Percentiles rank a stretch among this genome's conserved stretches.
phyloP scores from a whole-genome alignment of 2,888 invertebrate species.

The Drosophila incognita region DNA sequence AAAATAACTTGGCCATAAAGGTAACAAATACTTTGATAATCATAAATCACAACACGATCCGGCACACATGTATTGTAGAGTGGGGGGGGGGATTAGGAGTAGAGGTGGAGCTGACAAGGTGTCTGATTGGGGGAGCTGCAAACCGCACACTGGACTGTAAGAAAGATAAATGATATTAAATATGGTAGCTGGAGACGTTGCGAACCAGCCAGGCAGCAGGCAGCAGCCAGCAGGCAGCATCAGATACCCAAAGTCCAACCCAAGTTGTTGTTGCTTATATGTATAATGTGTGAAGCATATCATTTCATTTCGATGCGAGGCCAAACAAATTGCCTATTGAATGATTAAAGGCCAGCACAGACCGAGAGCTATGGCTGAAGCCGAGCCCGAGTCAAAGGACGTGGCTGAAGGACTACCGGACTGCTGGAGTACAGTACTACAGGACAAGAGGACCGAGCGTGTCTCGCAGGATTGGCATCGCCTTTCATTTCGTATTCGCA shows the following conservation, averaged over 20 bases:
- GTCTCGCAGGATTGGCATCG: conserved; percentile 35
- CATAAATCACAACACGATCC: conserved; percentile 75
- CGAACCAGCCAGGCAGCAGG: not conserved
- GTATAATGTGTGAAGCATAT: conserved; percentile 70
- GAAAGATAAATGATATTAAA: conserved; percentile 80
- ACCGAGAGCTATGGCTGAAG: conserved; percentile 3
- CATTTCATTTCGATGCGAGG: conserved; percentile 58
- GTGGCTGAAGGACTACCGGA: conserved; percentile 8
- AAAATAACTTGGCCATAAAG: conserved; percentile 78
- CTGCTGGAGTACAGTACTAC: conserved; percentile 8
- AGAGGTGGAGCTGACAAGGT: not conserved
- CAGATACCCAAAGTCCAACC: conserved; percentile 1
- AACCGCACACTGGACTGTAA: conserved; percentile 69
- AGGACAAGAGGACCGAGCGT: conserved; percentile 5
- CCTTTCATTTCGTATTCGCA: conserved; percentile 69
- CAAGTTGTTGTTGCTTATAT: conserved; percentile 33
- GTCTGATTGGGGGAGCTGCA: conserved; percentile 8
- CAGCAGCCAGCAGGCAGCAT: not conserved
- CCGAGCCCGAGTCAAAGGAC: conserved; percentile 32
- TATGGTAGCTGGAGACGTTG: conserved; percentile 53
- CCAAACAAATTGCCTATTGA: conserved; percentile 80
- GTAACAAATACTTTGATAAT: conserved; percentile 79
- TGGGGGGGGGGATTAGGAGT: not conserved
- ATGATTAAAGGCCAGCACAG: conserved; percentile 69
- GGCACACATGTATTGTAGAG: conserved; percentile 23